Conservation (phyloP, 2,797 vertebrate genomes). For the Sebastes oblongus region DNA sequence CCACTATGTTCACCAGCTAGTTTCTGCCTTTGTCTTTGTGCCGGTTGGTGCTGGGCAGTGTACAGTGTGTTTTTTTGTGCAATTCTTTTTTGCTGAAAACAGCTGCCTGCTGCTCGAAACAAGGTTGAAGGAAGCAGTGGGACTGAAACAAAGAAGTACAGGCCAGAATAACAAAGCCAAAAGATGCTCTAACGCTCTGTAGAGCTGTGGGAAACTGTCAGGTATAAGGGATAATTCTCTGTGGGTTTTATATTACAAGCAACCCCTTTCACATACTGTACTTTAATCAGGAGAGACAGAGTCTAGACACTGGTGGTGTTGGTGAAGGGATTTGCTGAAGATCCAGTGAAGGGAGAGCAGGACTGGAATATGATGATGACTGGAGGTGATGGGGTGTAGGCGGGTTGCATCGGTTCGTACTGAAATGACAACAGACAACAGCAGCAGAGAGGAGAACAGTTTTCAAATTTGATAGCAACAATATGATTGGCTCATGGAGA, state of each 20-base stretch:
- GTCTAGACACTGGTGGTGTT: not conserved
- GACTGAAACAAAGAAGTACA: not conserved
- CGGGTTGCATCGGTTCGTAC: too few relatives aligned
- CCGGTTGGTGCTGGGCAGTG: not conserved
- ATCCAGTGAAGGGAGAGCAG: not conserved
- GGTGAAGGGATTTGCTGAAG: not conserved
- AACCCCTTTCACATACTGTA: not conserved
- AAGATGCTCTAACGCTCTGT: not conserved
- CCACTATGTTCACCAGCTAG: not conserved
- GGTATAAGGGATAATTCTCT: not conserved
- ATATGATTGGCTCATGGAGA: too few relatives aligned
- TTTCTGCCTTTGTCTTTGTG: not conserved
- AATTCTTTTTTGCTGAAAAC: not conserved
- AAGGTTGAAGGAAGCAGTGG: not conserved
- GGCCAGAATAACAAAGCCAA: not conserved
- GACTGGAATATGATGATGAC: not conserved
- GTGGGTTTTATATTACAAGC: not conserved
- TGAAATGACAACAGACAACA: too few relatives aligned
- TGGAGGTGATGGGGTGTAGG: too few relatives aligned
- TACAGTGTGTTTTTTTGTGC: not conserved
- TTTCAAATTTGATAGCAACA: too few relatives aligned
- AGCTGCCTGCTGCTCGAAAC: not conserved
- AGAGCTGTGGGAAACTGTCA: not conserved
- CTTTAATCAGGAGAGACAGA: not conserved
- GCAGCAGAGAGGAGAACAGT: too few relatives aligned